Percentiles rank a stretch among this genome's conserved stretches.
Conservation (phyloP, 1,140 invertebrate genomes). For the Lerema accius region DNA sequence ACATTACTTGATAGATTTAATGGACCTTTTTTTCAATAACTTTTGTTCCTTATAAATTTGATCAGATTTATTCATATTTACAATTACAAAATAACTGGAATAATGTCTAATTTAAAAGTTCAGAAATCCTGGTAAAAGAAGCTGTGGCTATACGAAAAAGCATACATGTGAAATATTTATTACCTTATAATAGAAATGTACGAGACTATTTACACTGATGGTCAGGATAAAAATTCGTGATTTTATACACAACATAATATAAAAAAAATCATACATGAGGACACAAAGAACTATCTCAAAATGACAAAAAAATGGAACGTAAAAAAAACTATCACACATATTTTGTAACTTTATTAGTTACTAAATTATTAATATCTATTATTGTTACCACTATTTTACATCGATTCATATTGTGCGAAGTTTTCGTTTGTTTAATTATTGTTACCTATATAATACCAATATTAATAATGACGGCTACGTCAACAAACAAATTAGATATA, state of each 20-base stretch:
- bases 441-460: slow-evolving; percentile 65
- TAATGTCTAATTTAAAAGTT: slow-evolving; percentile 42
- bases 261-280: slow-evolving; percentile 12
- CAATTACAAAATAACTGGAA: slow-evolving; percentile 45
- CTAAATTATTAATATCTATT: slow-evolving; percentile 61
- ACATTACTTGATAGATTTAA: slow-evolving; percentile 73
- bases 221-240: slow-evolving; percentile 14
- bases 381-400: slow-evolving; percentile 71
- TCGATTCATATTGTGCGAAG: slow-evolving; percentile 78
- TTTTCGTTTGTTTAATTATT: slow-evolving; percentile 66
- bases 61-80: slow-evolving; percentile 48
- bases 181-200: slow-evolving; percentile 14
- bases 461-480: slow-evolving; percentile 64
- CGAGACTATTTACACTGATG: slow-evolving; percentile 20
- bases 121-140: slow-evolving; percentile 33
- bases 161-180: slow-evolving; percentile 17
- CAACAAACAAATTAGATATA: slow-evolving; percentile 59
- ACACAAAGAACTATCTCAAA: slow-evolving; percentile 23
- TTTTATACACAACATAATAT: slow-evolving; percentile 12
- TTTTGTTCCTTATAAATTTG: slow-evolving; percentile 65
- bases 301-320: slow-evolving; percentile 39
- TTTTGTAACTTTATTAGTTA: slow-evolving; percentile 48
- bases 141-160: slow-evolving; percentile 21
- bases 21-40: slow-evolving; percentile 72
- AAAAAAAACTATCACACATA: slow-evolving; percentile 57